Evolutionary conservation across 2,797 vertebrate species (phyloP), one percentile per base, ranked within the genome.

Genomic region (Intellagama lesueurii): DNA sequence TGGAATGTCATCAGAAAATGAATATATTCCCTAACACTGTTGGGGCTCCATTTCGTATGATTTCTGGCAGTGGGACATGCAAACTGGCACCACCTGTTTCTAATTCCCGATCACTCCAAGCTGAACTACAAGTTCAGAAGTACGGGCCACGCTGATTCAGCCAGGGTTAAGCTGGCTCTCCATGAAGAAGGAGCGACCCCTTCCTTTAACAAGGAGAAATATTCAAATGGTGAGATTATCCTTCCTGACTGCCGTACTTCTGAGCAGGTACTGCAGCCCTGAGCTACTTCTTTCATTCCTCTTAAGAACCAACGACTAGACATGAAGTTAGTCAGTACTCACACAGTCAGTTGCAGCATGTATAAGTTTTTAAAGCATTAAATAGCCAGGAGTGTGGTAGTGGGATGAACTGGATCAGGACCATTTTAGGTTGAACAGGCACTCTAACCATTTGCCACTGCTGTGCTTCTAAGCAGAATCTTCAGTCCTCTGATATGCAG

Each of bases 1-100:
- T 77, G 80, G 79, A 69, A 68, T 86, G 49, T 78, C 76, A 60
- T 83, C 44, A 77, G 78, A 85, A 88, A 82, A 69, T 1, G 32
- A 68, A 87, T n/a, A 44, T 17, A 35, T 52, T 49, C 80, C 81
- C 40, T 82, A 86, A 81, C 7, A n/a, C 17, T 44, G 11, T n/a
- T 28, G 11, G 11, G 11, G 7, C 52, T 75, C 12, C 56, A 35
- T 82, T 64, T 12, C 16, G 26, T 75, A 66, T 7, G 70, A 49
- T 81, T 81, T 81, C 32, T 76, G 70, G 84, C 56, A 76, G 32
- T 30, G 14, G 70, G 69, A 52, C n/a, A 82, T n/a, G 44, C 44
- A 69, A 81, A 75, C 28, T n/a, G 69, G 70, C 69, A 28, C 35
- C 6, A 49, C 30, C 44, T 26, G 26, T 68, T 86, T 66, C 70